Conservation (phyloP, 2,888 invertebrate species). For the Patella depressa region DNA sequence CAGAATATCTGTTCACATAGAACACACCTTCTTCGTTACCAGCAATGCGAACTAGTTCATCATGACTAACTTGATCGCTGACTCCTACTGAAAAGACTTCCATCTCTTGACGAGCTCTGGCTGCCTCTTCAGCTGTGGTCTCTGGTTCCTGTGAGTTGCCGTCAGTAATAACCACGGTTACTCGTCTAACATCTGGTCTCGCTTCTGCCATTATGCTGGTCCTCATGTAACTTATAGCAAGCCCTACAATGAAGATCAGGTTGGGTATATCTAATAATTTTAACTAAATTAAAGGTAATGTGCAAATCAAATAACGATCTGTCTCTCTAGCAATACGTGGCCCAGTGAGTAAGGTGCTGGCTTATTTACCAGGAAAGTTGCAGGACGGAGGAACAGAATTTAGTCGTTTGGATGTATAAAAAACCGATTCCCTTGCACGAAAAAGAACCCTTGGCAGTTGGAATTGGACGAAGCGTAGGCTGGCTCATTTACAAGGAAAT, state of each 20-base stretch:
- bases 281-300: too few species aligned
- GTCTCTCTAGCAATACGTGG: too few species aligned
- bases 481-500: too few species aligned
- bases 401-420: too few species aligned
- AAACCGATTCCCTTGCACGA: too few species aligned
- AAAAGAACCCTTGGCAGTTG: too few species aligned
- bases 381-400: too few species aligned
- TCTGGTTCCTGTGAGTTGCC: background rate
- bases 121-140: slow-evolving; percentile 11
- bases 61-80: slow-evolving; percentile 15
- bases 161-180: background rate
- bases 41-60: slow-evolving; percentile 34
- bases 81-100: slow-evolving; percentile 32
- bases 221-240: background rate
- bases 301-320: too few species aligned
- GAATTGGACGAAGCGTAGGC: too few species aligned
- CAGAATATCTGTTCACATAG: slow-evolving; percentile 19
- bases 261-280: background rate
- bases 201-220: background rate
- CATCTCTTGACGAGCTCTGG: slow-evolving; percentile 19
- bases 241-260: background rate
- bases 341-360: too few species aligned
- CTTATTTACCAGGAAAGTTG: too few species aligned
- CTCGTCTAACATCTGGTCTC: background rate
- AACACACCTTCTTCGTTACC: slow-evolving; percentile 18